Evolutionary conservation across 2,797 vertebrate genomes (phyloP), one percentile per base, ranked within the genome.

Genomic region (Gambelia wislizenii): DNA sequence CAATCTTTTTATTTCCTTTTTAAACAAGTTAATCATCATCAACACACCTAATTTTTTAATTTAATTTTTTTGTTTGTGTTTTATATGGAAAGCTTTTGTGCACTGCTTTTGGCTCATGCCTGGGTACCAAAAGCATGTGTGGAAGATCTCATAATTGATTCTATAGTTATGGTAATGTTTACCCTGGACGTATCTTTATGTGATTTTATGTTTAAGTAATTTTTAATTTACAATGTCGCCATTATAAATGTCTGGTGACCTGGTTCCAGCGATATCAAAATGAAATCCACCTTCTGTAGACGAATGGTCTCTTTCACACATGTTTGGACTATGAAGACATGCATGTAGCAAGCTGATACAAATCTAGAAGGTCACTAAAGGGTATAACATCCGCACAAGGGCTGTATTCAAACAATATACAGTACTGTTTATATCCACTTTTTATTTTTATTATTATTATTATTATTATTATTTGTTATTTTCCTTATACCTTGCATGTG

Each of bases 291-390:
- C 94, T 97, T 96, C 96, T 97, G 95, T 97, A 97, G 96, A 97
- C 94, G 95, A 97, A 95, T 96, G 96, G 94, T 96, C 96, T 97
- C 96, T 97, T 96, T 96, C 97, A 97, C 97, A 98, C 97, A 97
- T 98, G 98, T 98, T 98, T 98, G 98, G 98, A 98, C 97, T 97
- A 96, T 97, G 98, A 98, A 97, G 98, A 98, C 97, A 97, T 98
- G 98, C 98, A 98, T 98, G 98, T 97, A 97, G 98, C 97, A 97
- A 97, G 96, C 97, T 95, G 94, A 96, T 94, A 95, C 93, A 96
- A 92, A 96, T 92, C 97, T 97, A 96, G 97, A 97, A 97, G 97
- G 96, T 97, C 97, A 97, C 97, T 97, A 97, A 97, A 97, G 97
- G 96, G 97, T 97, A 96, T 97, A 97, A 97, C 97, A 96, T 98